Evolutionary conservation across 2,797 vertebrate species (phyloP), one percentile per base, ranked within the genome.

Genomic region (Macrochelys suwanniensis): DNA sequence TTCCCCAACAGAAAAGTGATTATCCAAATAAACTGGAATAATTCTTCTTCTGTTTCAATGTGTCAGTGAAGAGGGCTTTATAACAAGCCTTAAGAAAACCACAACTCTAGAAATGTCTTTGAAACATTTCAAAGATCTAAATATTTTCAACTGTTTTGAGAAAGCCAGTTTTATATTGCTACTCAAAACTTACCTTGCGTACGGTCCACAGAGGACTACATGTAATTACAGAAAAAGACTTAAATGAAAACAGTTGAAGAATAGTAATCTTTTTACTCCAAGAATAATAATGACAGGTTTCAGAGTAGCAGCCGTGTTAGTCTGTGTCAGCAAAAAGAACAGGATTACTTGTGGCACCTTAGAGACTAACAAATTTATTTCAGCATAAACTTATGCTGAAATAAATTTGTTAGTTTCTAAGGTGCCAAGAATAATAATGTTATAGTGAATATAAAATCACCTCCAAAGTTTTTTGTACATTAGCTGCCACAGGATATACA

Each of bases 101-200:
- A 78, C 7, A 11, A 85, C 12, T n/a, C 4, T 0, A 1, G 51
- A 0, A 54, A 61, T 2, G 2, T 33, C 37, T 74, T 68, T 65
- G 59, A 80, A 42, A 71, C 4, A 47, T 26, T 31, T 26, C 78
- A 93, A 47, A 80, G 79, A 89, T 0, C 47, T 1, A 31, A 94
- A 74, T 23, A 56, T 3, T n/a, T 31, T 26, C 21, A 71, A 13
- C 25, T 59, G 8, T 56, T 86, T 81, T 42, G 90, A 49, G 23
- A 91, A 37, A 4, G 50, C 2, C 0, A 0, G 17, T 16, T 74
- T 80, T 74, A 53, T 31, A 49, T 49, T 71, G n/a, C 65, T 33
- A 8, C 25, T 85, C 8, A 50, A 74, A 94, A 97, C 90, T 96
- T 97, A 96, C 96, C 96, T 95, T 78, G 78, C 8, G 4, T 1